phyloP scores from a whole-genome alignment of 2,113 vertebrate species.

The Tauraco erythrolophus region DNA sequence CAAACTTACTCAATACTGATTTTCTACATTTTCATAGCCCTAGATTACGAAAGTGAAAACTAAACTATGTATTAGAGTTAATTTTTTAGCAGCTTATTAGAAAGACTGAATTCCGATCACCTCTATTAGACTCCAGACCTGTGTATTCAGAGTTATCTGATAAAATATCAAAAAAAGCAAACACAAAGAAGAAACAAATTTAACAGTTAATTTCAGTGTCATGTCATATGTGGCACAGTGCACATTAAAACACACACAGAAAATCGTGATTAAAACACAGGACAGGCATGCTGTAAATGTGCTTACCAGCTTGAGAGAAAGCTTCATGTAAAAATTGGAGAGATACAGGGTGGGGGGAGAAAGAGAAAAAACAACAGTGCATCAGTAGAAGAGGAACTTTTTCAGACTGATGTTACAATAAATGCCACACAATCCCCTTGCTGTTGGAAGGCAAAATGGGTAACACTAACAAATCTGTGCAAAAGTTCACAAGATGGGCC shows the following conservation, averaged over 20 bases:
- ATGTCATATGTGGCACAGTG: slow-evolving; percentile 1
- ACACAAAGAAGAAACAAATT: slow-evolving; percentile 50
- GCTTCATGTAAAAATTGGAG: slow-evolving; percentile 88
- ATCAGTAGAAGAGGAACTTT: slow-evolving; percentile 75
- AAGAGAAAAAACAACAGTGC: slow-evolving; percentile 71
- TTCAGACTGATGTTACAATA: background rate
- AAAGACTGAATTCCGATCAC: slow-evolving; percentile 79
- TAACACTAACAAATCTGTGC: slow-evolving; percentile 72
- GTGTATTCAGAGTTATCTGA: slow-evolving; percentile 87
- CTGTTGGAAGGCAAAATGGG: slow-evolving; percentile 53
- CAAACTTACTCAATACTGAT: background rate
- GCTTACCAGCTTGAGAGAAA: slow-evolving; percentile 99
- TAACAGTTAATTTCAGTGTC: slow-evolving; percentile 63
- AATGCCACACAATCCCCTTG: slow-evolving; percentile 26
- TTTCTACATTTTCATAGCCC: slow-evolving; percentile 65
- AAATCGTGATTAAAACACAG: slow-evolving; percentile 53
- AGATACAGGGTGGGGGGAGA: slow-evolving; percentile 56
- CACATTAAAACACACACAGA: slow-evolving; percentile 34
- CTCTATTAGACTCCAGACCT: slow-evolving; percentile 87
- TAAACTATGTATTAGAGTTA: slow-evolving; percentile 67
- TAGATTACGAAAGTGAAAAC: slow-evolving; percentile 3
- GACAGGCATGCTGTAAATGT: slow-evolving; percentile 84
- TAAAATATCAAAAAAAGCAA: slow-evolving; percentile 65
- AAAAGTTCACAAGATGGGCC: slow-evolving; percentile 77
- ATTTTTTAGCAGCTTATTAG: slow-evolving; percentile 73